Evolutionary conservation across 2,113 vertebrate species (phyloP).

Genomic region (Ursus arctos): DNA sequence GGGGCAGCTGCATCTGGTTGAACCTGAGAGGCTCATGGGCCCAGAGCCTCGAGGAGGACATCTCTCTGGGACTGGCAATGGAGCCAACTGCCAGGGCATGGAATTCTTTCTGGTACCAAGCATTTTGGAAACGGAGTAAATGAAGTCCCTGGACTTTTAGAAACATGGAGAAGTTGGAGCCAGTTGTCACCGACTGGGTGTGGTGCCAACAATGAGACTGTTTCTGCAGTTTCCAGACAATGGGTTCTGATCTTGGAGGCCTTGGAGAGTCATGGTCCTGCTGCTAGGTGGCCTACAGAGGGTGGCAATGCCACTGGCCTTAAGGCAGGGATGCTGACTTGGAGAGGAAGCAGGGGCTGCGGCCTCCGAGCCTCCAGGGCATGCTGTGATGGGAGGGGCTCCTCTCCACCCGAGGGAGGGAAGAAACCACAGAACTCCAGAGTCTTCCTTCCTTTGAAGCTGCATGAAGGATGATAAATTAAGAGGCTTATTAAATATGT

Average conservation of each 20-base stretch:
- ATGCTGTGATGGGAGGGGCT: neutral
- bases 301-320: neutral
- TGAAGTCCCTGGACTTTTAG: neutral
- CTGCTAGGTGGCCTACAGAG: neutral
- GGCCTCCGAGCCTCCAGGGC: neutral
- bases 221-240: neutral
- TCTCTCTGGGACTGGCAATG: neutral
- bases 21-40: neutral
- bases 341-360: neutral
- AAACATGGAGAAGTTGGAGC: neutral
- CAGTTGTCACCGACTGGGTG: neutral
- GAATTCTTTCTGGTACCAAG: neutral
- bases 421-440: slow-evolving; percentile 49
- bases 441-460: slow-evolving; percentile 63
- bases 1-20: neutral
- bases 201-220: neutral
- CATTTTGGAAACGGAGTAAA: neutral
- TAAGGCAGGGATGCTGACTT: neutral
- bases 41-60: neutral
- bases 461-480: slow-evolving; percentile 89
- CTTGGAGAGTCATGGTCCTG: neutral
- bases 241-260: neutral
- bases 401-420: slow-evolving; percentile 23
- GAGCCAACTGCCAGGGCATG: neutral
- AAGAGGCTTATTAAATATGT: slow-evolving; percentile 91